phyloP scores from a whole-genome alignment of 2,888 invertebrate species.

The Dasysyrphus tricinctus region DNA sequence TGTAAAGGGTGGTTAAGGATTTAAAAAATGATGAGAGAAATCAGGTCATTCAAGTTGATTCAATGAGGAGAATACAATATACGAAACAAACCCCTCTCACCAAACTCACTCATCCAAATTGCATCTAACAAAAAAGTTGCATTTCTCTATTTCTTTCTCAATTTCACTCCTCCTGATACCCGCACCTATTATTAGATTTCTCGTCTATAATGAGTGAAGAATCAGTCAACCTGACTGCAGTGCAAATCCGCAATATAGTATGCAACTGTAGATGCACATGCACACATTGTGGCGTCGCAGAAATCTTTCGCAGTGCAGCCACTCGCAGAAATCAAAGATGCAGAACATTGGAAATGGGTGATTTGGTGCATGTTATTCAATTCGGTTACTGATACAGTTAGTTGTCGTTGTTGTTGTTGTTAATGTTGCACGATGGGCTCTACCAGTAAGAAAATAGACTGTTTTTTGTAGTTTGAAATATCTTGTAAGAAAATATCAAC shows the following conservation, averaged over 20 bases:
- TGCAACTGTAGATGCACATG: slow-evolving; percentile 9
- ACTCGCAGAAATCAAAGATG: slow-evolving; percentile 69
- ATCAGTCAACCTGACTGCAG: slow-evolving; percentile 53
- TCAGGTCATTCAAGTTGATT: slow-evolving; percentile 7
- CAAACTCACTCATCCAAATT: slow-evolving; percentile 44
- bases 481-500: slow-evolving; percentile 32
- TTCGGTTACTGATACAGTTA: slow-evolving; percentile 74
- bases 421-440: slow-evolving; percentile 47
- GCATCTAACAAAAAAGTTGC: neutral
- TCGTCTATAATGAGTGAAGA: slow-evolving; percentile 11
- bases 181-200: neutral
- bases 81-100: neutral
- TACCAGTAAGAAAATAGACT: slow-evolving; percentile 41
- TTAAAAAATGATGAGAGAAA: neutral
- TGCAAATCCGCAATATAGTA: slow-evolving; percentile 17
- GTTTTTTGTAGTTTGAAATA: slow-evolving; percentile 25
- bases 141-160: slow-evolving; percentile 19
- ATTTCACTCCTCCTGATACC: slow-evolving; percentile 15
- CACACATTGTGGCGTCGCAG: slow-evolving; percentile 28
- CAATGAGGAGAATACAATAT: neutral
- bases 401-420: slow-evolving; percentile 52
- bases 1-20: neutral
- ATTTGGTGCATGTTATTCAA: slow-evolving; percentile 74
- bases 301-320: slow-evolving; percentile 28
- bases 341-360: slow-evolving; percentile 76